Percentiles rank a stretch among this genome's conserved stretches.
Conservation (phyloP, 2,797 vertebrate species). For the Stomatorhinus walkeri region DNA sequence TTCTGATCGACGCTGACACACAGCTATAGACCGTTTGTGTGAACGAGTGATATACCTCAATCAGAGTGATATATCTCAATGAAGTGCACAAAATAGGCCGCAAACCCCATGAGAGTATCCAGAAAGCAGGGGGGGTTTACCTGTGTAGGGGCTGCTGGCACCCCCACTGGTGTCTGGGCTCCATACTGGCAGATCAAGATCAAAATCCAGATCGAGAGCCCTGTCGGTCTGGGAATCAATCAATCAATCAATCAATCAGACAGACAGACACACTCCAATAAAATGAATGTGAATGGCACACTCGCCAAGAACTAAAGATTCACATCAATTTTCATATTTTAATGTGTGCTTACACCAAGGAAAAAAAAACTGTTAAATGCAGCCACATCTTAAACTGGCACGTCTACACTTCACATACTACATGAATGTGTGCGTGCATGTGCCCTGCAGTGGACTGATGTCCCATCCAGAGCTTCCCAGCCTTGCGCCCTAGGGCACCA, state of each 20-base stretch:
- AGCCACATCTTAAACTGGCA: neutral
- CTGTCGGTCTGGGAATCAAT: slow-evolving; percentile 36
- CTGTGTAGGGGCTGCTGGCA: slow-evolving; percentile 60
- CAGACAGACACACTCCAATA: neutral
- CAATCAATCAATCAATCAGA: no score
- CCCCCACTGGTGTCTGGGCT: slow-evolving; percentile 57
- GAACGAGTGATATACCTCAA: neutral
- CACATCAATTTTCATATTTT: neutral
- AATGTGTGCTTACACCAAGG: neutral
- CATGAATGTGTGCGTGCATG: neutral
- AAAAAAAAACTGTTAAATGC: neutral
- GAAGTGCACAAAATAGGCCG: neutral
- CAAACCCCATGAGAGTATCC: neutral
- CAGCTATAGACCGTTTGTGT: neutral
- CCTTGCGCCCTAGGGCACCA: neutral
- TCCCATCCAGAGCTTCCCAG: neutral
- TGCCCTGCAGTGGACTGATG: neutral
- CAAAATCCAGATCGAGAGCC: slow-evolving; percentile 72
- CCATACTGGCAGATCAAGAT: slow-evolving; percentile 77
- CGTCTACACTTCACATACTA: neutral
- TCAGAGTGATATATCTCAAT: neutral
- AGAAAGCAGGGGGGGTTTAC: slow-evolving; percentile 41
- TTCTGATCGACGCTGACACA: neutral
- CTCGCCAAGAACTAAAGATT: neutral
- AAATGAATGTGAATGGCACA: neutral